These are phyloP conservation scores for Apoda limacodes DNA, from an alignment of 2,888 invertebrate species.

Conservation along the genomic window DNA sequence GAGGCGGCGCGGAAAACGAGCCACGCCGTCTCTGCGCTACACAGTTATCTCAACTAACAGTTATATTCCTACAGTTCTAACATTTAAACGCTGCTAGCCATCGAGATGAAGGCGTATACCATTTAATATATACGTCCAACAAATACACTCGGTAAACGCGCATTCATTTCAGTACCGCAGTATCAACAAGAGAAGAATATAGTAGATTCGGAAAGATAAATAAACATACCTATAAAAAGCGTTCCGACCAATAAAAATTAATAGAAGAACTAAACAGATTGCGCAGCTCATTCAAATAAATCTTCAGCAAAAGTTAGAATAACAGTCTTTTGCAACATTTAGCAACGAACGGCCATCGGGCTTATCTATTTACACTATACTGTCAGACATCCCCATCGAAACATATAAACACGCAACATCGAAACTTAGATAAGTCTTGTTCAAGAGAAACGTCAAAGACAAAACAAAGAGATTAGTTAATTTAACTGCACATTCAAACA, in stretches of 20 bases:
- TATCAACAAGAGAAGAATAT: constrained; percentile 57
- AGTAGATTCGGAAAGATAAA: constrained; percentile 65
- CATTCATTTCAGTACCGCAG: constrained; percentile 65
- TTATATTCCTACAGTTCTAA: constrained; percentile 58
- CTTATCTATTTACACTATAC: constrained; percentile 66
- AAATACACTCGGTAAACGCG: constrained; percentile 60
- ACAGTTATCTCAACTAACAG: constrained; percentile 63
- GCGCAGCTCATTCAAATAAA: constrained; percentile 70
- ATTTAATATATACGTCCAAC: constrained; percentile 59
- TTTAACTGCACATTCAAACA: constrained; percentile 68
- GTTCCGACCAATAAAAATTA: constrained; percentile 57
- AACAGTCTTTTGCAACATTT: constrained; percentile 68
- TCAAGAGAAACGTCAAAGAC: constrained; percentile 70
- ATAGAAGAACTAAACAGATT: constrained; percentile 68
- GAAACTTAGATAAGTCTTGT: constrained; percentile 66
- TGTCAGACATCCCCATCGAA: constrained; percentile 66
- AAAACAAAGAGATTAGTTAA: constrained; percentile 64
- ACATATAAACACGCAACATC: constrained; percentile 70
- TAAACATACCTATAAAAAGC: constrained; percentile 69
- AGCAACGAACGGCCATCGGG: constrained; percentile 71
- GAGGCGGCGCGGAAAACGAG: constrained; percentile 35
- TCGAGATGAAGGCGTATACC: constrained; percentile 64
- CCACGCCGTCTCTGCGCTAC: constrained; percentile 47
- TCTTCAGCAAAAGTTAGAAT: constrained; percentile 67
- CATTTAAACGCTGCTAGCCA: constrained; percentile 64